Base-by-base conservation (phyloP, 2,797 vertebrate genomes). In the Rhinatrema bivittatum region DNA sequence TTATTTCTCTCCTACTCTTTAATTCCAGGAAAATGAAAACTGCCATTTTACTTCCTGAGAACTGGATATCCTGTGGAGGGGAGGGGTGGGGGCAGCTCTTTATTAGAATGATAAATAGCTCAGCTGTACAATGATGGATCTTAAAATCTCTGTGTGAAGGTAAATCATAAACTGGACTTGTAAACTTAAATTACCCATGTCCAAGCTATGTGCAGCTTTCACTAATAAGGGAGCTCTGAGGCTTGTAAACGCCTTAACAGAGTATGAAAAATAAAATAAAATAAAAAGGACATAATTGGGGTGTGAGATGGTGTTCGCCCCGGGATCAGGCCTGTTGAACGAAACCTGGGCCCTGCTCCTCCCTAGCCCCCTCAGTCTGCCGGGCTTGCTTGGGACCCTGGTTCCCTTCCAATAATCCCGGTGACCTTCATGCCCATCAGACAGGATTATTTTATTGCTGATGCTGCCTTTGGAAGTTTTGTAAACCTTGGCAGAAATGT, bases 141-240 rank as follows among this genome's bases (percentile, higher is more conserved):
- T 41, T 65, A 65, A 65, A 70, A 34, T 43, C 30, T 44, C 36
- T 39, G 29, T 39, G 62, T 48, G 48, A 46, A 55, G 59, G 52
- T 50, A 65, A 65, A 68, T 16, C 27, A 58, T 57, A 58, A 68
- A 60, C 29, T 8, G 26, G 39, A 48, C 42, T 52, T 63, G 55
- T 55, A 61, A 42, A 50, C 60, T 60, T 63, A 46, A 48, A 23
- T 2, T 9, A 37, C 46, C 25, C 39, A 9, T 48, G 65, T 59
- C 48, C 36, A 59, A 53, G 16, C 20, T 36, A 26, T 16, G 34
- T 49, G 34, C 17, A 21, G 32, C 40, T 56, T 33, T 20, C 29
- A 15, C 37, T 24, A 37, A 42, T 44, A 62, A 20, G 16, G 36
- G 46, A 37, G 29, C 7, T 51, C 43, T 1, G 7, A 5, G 0